Evolutionary conservation across 2,113 vertebrate species (phyloP), one percentile per base, ranked within the genome.

Genomic region (Ptilonorhynchus violaceus): DNA sequence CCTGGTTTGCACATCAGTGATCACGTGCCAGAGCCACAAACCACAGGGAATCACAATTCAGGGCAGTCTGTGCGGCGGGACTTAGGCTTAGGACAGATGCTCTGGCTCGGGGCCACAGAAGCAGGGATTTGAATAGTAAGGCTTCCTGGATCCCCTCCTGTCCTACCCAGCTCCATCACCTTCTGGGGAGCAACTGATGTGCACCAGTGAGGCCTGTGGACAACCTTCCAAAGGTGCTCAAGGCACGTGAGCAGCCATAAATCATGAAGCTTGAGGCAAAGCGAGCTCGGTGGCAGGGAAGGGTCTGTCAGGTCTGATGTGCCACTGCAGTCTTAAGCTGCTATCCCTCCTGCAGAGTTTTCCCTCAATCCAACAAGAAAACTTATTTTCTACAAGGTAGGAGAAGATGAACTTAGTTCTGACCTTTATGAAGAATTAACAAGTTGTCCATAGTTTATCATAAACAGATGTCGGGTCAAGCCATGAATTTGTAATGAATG

Each of bases 401-500:
- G 86, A 85, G 58, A 85, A 64, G 85, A 93, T 91, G 59, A 96
- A 94, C 85, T 94, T 47, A 66, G 27, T 63, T 67, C 37, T 47
- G 66, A 94, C 83, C 91, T 92, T 87, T 60, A 75, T 33, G 79
- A 93, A 93, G 85, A 96, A 96, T 89, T 93, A 97, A 90, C 91
- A 94, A 93, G 83, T 89, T 96, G 96, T 87, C 92, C 66, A 24
- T 18, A 47, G 76, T 76, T 95, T 92, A 97, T 96, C 69, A 91
- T 31, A 79, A 96, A 82, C 91, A 96, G 93, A 94, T 89, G 92
- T 76, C 0, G 0, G 80, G 83, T 92, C 95, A 94, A 93, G 73
- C 60, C 86, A 94, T 85, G 88, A 93, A 80, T 93, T 87, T 92
- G 92, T 95, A 95, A 95, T 93, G 83, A 95, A 64, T 53, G 76